Percentiles rank a stretch among this genome's conserved stretches.
Evolutionary conservation across 2,888 invertebrate species (phyloP).

Genomic region (Didymodactylos carnosus): DNA sequence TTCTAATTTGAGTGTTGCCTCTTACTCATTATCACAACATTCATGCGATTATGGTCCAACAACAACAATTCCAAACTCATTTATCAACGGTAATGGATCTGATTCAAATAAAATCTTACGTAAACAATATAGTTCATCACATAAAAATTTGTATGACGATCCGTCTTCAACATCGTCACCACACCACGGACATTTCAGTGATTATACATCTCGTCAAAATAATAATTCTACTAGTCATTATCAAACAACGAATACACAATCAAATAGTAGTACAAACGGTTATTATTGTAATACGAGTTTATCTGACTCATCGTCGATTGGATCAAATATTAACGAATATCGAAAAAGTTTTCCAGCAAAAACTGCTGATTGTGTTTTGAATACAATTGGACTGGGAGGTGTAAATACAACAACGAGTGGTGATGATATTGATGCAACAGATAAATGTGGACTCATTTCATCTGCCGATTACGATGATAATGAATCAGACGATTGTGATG

Average conservation of each 20-base stretch:
- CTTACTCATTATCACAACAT: not conserved
- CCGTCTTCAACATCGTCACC: not conserved
- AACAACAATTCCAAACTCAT: not conserved
- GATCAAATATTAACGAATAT: not conserved
- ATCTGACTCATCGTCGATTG: not conserved
- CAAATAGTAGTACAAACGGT: no score
- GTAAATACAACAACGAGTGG: not conserved
- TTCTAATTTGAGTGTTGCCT: not conserved
- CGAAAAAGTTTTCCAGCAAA: not conserved
- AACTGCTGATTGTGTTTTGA: not conserved
- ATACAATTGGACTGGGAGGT: not conserved
- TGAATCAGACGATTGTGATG: not conserved
- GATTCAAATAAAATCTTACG: not conserved
- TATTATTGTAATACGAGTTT: not conserved
- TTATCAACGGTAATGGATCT: not conserved
- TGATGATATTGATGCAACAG: not conserved
- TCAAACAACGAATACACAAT: no score
- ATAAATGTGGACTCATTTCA: not conserved
- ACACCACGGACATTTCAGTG: not conserved
- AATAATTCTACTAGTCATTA: not conserved
- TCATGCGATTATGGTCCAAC: not conserved
- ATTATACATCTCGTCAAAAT: not conserved
- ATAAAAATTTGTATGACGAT: not conserved
- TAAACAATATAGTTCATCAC: not conserved
- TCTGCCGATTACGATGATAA: not conserved